These are phyloP conservation scores for Apamea anceps DNA, from an alignment of 2,888 invertebrate genomes.

Conservation along the genomic window DNA sequence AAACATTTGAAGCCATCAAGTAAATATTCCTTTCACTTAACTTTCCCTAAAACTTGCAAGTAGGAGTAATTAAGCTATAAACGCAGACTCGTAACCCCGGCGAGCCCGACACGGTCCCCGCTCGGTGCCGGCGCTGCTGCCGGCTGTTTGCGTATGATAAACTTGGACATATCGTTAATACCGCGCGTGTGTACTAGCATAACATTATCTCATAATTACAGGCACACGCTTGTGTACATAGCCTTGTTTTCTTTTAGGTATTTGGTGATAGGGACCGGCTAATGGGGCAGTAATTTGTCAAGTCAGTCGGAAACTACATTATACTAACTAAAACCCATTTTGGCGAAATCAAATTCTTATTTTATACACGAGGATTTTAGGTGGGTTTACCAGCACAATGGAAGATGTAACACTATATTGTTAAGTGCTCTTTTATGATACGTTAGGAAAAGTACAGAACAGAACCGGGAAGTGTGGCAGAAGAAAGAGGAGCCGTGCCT, in stretches of 20 bases:
- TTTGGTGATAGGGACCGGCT: not conserved
- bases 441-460: slow-evolving; percentile 9
- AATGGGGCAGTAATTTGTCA: slow-evolving; percentile 2
- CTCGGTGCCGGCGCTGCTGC: not conserved
- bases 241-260: slow-evolving; percentile 24
- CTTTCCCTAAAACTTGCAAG: slow-evolving; percentile 9
- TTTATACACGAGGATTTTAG: slow-evolving; percentile 16
- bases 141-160: slow-evolving; percentile 63
- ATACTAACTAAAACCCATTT: slow-evolving; percentile 14
- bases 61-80: slow-evolving; percentile 47
- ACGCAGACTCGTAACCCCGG: not conserved
- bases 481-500: no score
- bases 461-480: no score
- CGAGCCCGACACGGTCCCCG: not conserved
- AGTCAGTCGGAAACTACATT: not conserved
- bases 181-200: slow-evolving; percentile 45
- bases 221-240: slow-evolving; percentile 10
- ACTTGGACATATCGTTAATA: slow-evolving; percentile 47
- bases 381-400: slow-evolving; percentile 13
- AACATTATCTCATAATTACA: slow-evolving; percentile 63
- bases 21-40: slow-evolving; percentile 5
- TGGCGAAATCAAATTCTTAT: slow-evolving; percentile 23
- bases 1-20: not conserved
- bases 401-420: slow-evolving; percentile 10
- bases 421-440: slow-evolving; percentile 21